Evolutionary conservation across 2,797 vertebrate genomes (phyloP).

Genomic region (Urocyon cinereoargenteus): DNA sequence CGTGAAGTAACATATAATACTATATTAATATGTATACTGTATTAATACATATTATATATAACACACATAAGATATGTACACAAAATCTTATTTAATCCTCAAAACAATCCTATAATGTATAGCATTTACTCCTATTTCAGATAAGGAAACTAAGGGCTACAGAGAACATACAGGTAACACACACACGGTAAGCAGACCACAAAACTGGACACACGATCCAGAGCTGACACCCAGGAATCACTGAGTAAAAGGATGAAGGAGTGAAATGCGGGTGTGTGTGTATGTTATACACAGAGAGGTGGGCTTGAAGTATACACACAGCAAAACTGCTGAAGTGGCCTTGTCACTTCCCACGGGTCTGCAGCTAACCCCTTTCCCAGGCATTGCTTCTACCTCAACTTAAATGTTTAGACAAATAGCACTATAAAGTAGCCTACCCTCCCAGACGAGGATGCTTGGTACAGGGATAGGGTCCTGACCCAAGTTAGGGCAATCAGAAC

Average conservation of each 20-base stretch:
- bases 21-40: not conserved
- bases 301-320: too few relatives aligned
- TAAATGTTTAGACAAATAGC: not conserved
- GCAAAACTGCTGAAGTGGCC: not conserved
- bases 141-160: not conserved
- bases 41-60: not conserved
- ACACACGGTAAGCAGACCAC: not conserved
- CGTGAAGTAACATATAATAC: too few relatives aligned
- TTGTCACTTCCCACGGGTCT: not conserved
- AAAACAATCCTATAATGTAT: not conserved
- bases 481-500: not conserved
- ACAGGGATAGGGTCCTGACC: not conserved
- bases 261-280: not conserved
- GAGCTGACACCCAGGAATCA: too few relatives aligned
- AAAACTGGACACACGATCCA: not conserved
- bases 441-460: not conserved
- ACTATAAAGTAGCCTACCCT: not conserved
- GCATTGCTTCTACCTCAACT: not conserved
- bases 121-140: not conserved
- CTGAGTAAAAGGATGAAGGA: not conserved
- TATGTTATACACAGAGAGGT: fast-evolving
- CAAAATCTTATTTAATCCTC: not conserved
- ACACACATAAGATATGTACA: not conserved
- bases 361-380: not conserved
- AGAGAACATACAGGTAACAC: not conserved